Percentiles rank a stretch among this genome's conserved stretches.
Conservation (phyloP, 2,888 invertebrate species). For the Parnassius glacialis region DNA sequence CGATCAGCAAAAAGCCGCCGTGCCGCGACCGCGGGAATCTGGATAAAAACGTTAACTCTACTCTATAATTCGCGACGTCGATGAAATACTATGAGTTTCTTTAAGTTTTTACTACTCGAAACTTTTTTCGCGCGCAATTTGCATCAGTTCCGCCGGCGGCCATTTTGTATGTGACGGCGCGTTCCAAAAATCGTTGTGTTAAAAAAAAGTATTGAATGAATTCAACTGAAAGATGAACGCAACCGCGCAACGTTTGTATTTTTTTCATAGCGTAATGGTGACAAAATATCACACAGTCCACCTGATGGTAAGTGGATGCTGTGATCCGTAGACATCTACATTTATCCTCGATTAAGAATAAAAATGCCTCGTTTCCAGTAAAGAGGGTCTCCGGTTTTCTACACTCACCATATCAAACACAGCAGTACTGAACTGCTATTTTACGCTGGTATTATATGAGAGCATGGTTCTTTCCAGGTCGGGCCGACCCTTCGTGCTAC, state of each 20-base stretch:
- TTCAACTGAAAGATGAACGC: conserved; percentile 11
- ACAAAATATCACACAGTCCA: too few species aligned
- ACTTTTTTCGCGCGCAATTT: conserved; percentile 69
- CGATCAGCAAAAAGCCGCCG: conserved; percentile 53
- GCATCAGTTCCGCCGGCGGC: conserved; percentile 50
- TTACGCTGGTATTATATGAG: too few species aligned
- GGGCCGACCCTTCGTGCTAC: too few species aligned
- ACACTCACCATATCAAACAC: too few species aligned
- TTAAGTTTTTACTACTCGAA: conserved; percentile 59
- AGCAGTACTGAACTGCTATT: too few species aligned
- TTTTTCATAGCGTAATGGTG: not conserved
- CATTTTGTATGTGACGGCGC: conserved; percentile 36
- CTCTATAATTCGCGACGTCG: conserved; percentile 75
- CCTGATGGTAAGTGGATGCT: too few species aligned
- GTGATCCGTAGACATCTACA: too few species aligned
- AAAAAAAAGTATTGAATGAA: conserved; percentile 22
- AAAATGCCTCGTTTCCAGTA: too few species aligned
- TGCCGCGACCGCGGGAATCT: conserved; percentile 46
- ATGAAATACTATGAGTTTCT: conserved; percentile 79
- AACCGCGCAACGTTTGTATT: not conserved
- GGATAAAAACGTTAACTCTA: conserved; percentile 56
- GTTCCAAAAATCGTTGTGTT: conserved; percentile 36
- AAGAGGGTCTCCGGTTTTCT: too few species aligned
- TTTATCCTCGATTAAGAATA: too few species aligned
- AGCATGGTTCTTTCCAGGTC: too few species aligned